Conservation (phyloP, 1,140 invertebrate genomes). For the Ceratina japonica region DNA sequence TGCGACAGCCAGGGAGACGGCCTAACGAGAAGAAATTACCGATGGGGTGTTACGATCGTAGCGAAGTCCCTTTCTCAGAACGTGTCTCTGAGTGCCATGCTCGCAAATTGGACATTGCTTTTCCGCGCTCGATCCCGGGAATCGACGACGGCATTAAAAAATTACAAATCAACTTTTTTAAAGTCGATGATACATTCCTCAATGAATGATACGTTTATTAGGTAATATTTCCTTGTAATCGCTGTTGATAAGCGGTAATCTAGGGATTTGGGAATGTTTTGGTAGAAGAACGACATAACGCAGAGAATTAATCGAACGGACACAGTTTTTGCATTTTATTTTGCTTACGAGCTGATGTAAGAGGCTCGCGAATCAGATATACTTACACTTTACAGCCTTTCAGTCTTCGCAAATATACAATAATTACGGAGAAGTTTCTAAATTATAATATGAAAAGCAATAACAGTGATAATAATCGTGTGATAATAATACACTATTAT, state of each 20-base stretch:
- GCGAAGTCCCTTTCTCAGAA: background rate
- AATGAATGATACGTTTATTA: too few species aligned
- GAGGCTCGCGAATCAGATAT: constrained; percentile 65
- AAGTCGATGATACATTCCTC: too few species aligned
- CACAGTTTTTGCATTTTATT: constrained; percentile 68
- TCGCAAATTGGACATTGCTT: too few species aligned
- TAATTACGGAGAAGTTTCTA: constrained; percentile 64
- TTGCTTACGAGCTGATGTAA: constrained; percentile 53
- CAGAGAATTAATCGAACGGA: constrained; percentile 49
- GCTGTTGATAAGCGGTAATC: background rate
- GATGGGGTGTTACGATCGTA: constrained; percentile 4
- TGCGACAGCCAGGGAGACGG: constrained; percentile 9
- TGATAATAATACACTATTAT: constrained; percentile 64
- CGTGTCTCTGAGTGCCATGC: too few species aligned
- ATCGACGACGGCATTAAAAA: too few species aligned
- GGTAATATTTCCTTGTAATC: background rate
- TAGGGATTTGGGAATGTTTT: background rate
- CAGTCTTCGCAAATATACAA: constrained; percentile 79
- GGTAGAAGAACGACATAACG: constrained; percentile 19
- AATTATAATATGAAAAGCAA: constrained; percentile 70
- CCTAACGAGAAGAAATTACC: constrained; percentile 30
- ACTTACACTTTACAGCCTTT: constrained; percentile 77
- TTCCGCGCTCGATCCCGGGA: too few species aligned
- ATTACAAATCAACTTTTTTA: too few species aligned
- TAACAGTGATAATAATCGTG: constrained; percentile 69